Evolutionary conservation across 2,113 vertebrate species (phyloP), one percentile per base, ranked within the genome.

Genomic region (Apteryx mantelli): DNA sequence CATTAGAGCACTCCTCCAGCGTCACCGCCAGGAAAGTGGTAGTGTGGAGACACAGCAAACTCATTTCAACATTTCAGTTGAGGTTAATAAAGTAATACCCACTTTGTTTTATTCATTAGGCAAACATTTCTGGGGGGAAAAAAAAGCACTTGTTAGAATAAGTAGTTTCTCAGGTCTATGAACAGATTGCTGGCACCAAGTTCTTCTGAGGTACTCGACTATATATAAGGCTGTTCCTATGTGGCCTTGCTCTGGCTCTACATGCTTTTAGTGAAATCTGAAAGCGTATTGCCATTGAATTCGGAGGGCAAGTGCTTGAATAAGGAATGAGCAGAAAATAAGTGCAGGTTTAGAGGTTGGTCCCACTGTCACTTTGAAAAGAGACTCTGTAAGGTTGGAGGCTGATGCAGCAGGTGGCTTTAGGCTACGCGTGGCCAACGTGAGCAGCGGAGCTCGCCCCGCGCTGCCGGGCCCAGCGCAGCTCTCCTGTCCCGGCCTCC

Each of bases 341-440:
- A 50, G 34, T 32, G n/a, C 65, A 14, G 48, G 25, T 13, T 34
- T 13, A 53, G 60, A 53, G 19, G 18, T 34, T 32, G 85, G 48
- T 46, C 32, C 61, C 2, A 0, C 6, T 16, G 15, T 30, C 0
- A 0, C 46, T 1, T 4, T 42, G 63, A 34, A 18, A 34, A 69
- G 25, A 53, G 50, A 40, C 36, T 1, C 19, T 8, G 70, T 7
- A 15, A 15, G 40, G 65, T 55, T 58, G 22, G 80, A 70, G 68
- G 21, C 5, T 50, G 25, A 0, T 32, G 10, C 7, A 7, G 1
- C 1, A 1, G 2, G 0, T 3, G 69, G 64, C 71, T 58, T 28
- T 30, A 50, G 36, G 55, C 55, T 48, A 32, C 0, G 1, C 5
- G 0, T 0, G 53, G 64, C 71, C 56, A 5, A 46, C 14, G 44